Conservation (phyloP, 2,113 vertebrate genomes). For the Origma solitaria region DNA sequence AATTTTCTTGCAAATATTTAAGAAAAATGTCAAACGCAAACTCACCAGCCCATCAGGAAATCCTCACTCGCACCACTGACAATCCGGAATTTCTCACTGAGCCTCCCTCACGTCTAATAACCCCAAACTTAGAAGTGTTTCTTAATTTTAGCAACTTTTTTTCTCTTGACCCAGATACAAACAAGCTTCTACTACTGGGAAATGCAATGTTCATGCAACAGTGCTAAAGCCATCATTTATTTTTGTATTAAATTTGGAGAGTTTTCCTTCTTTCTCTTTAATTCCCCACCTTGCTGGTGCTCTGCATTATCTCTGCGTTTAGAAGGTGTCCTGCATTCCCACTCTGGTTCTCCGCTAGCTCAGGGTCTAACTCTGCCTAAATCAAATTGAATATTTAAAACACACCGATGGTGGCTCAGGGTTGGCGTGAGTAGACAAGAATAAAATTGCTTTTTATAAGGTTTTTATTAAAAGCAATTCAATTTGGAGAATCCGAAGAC, state of each 20-base stretch:
- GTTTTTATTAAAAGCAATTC: neutral
- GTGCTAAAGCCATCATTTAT: neutral
- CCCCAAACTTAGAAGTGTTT: neutral
- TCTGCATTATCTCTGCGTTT: neutral
- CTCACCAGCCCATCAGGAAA: neutral
- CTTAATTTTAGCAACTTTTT: neutral
- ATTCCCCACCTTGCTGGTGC: neutral
- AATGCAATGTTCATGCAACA: neutral
- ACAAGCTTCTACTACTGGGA: neutral
- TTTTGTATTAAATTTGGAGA: neutral
- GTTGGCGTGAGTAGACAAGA: neutral
- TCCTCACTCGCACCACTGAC: neutral
- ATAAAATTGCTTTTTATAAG: neutral
- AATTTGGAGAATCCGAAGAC: neutral
- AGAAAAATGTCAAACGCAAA: neutral
- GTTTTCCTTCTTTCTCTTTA: neutral
- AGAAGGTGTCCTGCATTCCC: neutral
- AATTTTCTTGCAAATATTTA: neutral
- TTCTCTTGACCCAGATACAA: conserved; percentile 2
- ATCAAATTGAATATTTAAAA: neutral
- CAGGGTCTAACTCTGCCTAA: neutral
- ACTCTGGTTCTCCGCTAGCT: neutral
- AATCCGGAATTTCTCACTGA: neutral
- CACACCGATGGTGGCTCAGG: neutral
- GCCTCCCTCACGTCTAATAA: neutral